Conservation (phyloP, 2,797 vertebrate genomes). For the Chlorospingus semifuscus region DNA sequence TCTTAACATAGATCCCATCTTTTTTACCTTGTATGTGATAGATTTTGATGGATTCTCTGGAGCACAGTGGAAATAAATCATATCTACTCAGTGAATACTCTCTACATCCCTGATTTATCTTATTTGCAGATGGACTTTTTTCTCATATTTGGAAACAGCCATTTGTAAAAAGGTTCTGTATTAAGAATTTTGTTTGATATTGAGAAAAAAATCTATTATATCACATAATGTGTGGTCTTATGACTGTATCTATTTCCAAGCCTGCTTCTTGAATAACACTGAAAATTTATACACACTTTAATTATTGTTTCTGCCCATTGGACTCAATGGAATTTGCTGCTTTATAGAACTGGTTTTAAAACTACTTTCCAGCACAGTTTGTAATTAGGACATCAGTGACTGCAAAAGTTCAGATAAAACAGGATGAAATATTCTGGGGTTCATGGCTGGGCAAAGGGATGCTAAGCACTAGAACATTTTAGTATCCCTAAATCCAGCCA, state of each 20-base stretch:
- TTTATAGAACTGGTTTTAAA: neutral
- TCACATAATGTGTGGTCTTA: neutral
- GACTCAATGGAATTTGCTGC: neutral
- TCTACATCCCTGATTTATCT: neutral
- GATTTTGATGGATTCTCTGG: slow-evolving; percentile 16
- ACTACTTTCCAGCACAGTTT: neutral
- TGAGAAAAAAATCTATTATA: neutral
- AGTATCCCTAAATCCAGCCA: neutral
- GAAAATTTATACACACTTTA: neutral
- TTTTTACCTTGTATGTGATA: neutral
- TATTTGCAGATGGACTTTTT: neutral
- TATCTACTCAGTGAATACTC: neutral
- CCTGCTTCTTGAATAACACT: neutral
- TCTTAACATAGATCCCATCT: slow-evolving; percentile 6
- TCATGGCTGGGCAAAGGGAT: neutral
- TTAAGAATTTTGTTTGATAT: neutral
- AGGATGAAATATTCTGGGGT: neutral
- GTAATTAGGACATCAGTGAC: neutral
- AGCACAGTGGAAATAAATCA: neutral
- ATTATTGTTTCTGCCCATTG: neutral
- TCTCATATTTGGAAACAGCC: neutral
- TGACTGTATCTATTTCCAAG: neutral
- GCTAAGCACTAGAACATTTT: neutral
- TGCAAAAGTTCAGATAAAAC: neutral
- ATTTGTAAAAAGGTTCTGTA: neutral